These are phyloP conservation scores for Microctonus hyperodae DNA, from an alignment of 2,888 invertebrate species.

Conservation along the genomic window DNA sequence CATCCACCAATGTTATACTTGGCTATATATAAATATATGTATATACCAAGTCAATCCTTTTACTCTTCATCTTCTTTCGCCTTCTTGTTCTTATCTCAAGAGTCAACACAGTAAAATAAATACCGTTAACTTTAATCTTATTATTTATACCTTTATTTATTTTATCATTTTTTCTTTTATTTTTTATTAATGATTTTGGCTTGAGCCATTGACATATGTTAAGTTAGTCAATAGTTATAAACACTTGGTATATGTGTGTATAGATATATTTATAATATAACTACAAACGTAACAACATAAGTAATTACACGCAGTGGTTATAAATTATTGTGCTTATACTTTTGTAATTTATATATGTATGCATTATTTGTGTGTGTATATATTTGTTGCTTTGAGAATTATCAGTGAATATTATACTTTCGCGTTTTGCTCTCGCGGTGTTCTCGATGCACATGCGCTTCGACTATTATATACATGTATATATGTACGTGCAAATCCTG, in stretches of 20 bases:
- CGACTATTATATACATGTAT: not conserved
- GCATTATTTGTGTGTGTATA: not conserved
- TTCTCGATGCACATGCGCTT: not conserved
- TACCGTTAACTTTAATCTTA: slow-evolving; percentile 33
- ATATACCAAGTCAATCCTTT: not conserved
- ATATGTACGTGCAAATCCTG: not conserved
- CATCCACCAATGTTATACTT: slow-evolving; percentile 17
- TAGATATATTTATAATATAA: not conserved
- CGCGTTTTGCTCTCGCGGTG: not conserved
- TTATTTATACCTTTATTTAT: not conserved
- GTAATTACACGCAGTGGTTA: slow-evolving; percentile 3
- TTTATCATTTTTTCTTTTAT: too few species aligned
- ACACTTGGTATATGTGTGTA: too few species aligned
- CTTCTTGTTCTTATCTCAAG: not conserved
- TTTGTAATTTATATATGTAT: not conserved
- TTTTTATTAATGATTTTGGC: not conserved
- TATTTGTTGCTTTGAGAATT: slow-evolving; percentile 3
- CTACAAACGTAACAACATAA: slow-evolving; percentile 1
- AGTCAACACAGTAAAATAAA: not conserved
- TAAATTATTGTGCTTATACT: slow-evolving; percentile 1
- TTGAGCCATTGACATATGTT: not conserved
- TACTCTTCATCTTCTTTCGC: not conserved
- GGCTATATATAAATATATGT: not conserved
- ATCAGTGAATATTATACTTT: slow-evolving; percentile 13
- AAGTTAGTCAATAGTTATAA: not conserved